Evolutionary conservation across 37 sponge, comb jelly and placozoan genomes (phyloP).

Genomic region (Diacarnus erythraeanus): DNA sequence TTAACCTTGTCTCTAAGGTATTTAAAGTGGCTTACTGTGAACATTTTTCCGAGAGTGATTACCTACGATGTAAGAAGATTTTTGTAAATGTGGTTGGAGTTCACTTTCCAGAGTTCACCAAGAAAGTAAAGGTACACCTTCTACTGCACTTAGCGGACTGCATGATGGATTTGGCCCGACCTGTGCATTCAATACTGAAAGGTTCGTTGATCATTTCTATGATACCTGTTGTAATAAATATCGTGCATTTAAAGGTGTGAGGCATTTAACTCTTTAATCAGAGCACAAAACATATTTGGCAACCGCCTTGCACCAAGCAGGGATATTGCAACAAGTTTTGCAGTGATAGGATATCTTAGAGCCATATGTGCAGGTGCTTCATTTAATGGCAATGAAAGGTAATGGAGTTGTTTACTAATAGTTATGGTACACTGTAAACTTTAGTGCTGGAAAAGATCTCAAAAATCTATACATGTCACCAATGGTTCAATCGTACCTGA

Average conservation of each 20-base stretch:
- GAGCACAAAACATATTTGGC: background rate
- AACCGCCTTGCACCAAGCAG: background rate
- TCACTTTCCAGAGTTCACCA: conserved; percentile 7
- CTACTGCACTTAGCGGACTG: conserved; percentile 42
- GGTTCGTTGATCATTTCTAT: conserved; percentile 13
- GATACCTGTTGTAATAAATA: too few species aligned
- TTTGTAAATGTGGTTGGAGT: background rate
- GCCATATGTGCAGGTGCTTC: background rate
- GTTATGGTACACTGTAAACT: background rate
- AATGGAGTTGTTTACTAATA: too few species aligned
- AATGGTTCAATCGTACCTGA: background rate
- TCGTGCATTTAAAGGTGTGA: background rate
- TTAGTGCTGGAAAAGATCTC: background rate
- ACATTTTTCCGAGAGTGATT: background rate
- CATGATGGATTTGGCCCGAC: conserved; percentile 49
- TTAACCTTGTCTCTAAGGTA: background rate
- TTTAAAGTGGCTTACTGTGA: background rate
- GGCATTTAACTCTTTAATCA: background rate
- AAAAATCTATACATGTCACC: background rate
- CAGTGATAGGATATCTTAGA: background rate
- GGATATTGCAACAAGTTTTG: background rate
- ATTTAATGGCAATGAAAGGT: background rate
- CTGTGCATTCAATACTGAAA: conserved; percentile 46
- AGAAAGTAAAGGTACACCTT: conserved; percentile 23
- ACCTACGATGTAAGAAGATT: background rate